Evolutionary conservation across 2,113 vertebrate genomes (phyloP), one percentile per base, ranked within the genome.

Genomic region (Paraplagusia blochii): DNA sequence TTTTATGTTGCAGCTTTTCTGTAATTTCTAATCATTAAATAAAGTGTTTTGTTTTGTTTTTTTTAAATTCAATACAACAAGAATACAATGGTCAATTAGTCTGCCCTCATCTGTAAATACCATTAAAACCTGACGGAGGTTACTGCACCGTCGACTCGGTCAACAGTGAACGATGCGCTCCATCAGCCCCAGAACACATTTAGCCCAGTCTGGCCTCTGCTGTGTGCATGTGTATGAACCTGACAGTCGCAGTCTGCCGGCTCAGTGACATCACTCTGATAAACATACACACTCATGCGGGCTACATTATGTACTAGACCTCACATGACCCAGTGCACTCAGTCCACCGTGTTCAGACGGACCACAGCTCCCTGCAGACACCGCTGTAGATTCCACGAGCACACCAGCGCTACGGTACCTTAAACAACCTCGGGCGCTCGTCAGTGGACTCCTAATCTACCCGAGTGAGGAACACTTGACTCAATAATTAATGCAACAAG

Each of bases 401-500:
- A 48, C 58, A 49, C 9, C 29, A 39, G 54, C 33, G n/a, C 79
- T 59, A 74, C 81, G 67, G 63, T 82, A 89, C 89, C 88, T 89
- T 84, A 89, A 79, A 83, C 88, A 86, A 90, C 88, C 89, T 59
- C 62, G 58, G 63, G 80, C 60, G 12, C 63, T 79, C 76, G 66
- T 80, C 76, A 71, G 80, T 52, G 60, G 71, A 58, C 82, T 74
- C 72, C 81, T 89, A 90, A 90, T 88, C 89, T 88, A 88, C 84
- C 80, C 68, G 75, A 87, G 85, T 80, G 85, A 89, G 72, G 84
- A 87, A 87, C 83, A 80, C 76, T 66, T 53, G 36, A 77, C 71
- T 91, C 80, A 90, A 90, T 90, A 88, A 91, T 90, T 90, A 86
- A 91, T 85, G 79, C 85, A 88, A 87, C 83, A 83, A 88, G 79